Percentiles rank a stretch among this genome's conserved stretches.
Evolutionary conservation across 2,888 invertebrate species (phyloP).

Genomic region (Oligia latruncula): DNA sequence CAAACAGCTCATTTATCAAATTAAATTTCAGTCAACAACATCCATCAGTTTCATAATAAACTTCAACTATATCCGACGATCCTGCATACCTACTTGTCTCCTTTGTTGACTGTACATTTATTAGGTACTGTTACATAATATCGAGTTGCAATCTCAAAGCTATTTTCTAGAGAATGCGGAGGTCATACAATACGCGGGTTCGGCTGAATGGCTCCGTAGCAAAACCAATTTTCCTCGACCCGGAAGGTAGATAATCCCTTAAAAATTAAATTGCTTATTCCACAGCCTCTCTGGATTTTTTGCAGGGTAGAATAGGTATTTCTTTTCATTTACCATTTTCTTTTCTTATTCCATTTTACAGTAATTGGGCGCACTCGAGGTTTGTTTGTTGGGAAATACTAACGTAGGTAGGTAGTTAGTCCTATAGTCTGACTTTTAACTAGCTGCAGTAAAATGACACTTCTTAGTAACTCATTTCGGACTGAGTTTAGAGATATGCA

Average conservation of each 20-base stretch:
- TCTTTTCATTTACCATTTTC: conserved; percentile 64
- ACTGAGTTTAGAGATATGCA: too few relatives aligned
- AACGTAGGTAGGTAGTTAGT: too few relatives aligned
- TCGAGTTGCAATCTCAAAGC: conserved; percentile 61
- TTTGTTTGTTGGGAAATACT: conserved; percentile 27
- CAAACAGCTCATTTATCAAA: too few relatives aligned
- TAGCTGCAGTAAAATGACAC: too few relatives aligned
- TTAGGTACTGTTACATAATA: conserved; percentile 53
- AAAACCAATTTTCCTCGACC: conserved; percentile 71
- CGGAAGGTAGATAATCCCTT: conserved; percentile 65
- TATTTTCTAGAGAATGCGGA: conserved; percentile 65
- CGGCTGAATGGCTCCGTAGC: conserved; percentile 53
- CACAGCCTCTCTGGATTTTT: conserved; percentile 45
- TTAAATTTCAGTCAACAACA: too few relatives aligned
- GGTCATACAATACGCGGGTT: conserved; percentile 61
- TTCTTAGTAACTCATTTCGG: too few relatives aligned
- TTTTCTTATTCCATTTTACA: conserved; percentile 49
- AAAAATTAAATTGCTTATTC: conserved; percentile 71
- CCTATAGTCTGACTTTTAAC: too few relatives aligned
- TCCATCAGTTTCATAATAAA: too few relatives aligned
- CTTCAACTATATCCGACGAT: too few relatives aligned
- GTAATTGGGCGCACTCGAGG: conserved; percentile 43
- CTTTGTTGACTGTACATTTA: conserved; percentile 12
- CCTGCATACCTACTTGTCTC: too few relatives aligned
- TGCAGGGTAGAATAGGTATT: conserved; percentile 44